A percentile compares a stretch with the other conserved stretches of the same genome.
Evolutionary conservation across 2,888 invertebrate species (phyloP).

Genomic region (Empis livida): DNA sequence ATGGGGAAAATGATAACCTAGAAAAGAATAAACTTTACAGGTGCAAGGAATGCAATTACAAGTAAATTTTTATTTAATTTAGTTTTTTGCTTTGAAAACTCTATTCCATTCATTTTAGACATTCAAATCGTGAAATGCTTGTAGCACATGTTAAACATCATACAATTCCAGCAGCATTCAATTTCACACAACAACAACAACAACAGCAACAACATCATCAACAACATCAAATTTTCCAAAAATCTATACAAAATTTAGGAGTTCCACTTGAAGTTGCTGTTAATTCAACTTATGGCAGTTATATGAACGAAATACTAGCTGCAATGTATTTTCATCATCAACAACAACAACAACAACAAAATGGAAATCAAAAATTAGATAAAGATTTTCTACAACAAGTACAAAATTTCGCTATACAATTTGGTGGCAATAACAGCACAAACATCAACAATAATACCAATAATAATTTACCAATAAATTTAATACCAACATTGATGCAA

Average conservation of each 20-base stretch:
- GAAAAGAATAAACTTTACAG: constrained; percentile 70
- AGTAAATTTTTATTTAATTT: constrained; percentile 35
- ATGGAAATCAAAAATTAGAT: constrained; percentile 12
- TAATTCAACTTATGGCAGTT: constrained; percentile 20
- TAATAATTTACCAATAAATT: constrained; percentile 1
- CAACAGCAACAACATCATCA: constrained; percentile 5
- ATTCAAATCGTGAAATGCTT: constrained; percentile 50
- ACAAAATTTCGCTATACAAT: constrained; percentile 1
- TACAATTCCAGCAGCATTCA: neutral
- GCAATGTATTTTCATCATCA: constrained; percentile 25
- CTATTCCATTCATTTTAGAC: constrained; percentile 30
- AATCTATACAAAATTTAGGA: constrained; percentile 9
- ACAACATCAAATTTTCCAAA: constrained; percentile 8
- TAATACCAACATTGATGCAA: constrained; percentile 2
- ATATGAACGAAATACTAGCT: constrained; percentile 31
- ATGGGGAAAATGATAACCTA: constrained; percentile 34
- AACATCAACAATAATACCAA: too few relatives aligned
- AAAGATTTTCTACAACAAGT: neutral
- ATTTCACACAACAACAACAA: constrained; percentile 7
- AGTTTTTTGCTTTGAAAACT: neutral
- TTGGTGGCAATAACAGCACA: constrained; percentile 5
- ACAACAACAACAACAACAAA: constrained; percentile 11
- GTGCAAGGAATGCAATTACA: constrained; percentile 82
- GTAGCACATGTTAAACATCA: constrained; percentile 46
- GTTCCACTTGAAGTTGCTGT: constrained; percentile 27